These are phyloP conservation scores for Apodemia hepburni DNA, from an alignment of 2,888 invertebrate species.

Conservation along the genomic window DNA sequence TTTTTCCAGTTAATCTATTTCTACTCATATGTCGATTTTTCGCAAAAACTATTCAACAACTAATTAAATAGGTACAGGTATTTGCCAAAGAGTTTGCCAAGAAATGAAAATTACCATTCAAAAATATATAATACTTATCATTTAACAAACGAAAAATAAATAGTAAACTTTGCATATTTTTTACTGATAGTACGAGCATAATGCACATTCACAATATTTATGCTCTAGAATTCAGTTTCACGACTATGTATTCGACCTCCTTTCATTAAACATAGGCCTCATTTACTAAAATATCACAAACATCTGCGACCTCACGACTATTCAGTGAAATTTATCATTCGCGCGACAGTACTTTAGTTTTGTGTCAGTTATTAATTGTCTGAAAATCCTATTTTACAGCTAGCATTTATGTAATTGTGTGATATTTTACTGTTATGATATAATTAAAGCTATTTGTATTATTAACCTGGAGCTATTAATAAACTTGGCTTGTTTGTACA, in stretches of 20 bases:
- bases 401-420: slow-evolving; percentile 16
- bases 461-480: background rate
- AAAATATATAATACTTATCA: no score
- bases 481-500: background rate
- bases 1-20: no score
- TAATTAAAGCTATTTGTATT: slow-evolving; percentile 11
- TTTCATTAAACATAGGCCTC: slow-evolving; percentile 55
- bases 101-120: no score
- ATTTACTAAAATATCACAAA: slow-evolving; percentile 69
- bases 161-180: no score
- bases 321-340: slow-evolving; percentile 61
- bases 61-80: no score
- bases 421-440: slow-evolving; percentile 14
- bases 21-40: no score
- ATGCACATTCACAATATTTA: background rate
- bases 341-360: slow-evolving; percentile 37
- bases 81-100: no score
- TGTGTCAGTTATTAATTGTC: slow-evolving; percentile 31
- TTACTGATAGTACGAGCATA: background rate
- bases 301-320: slow-evolving; percentile 67
- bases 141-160: no score
- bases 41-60: no score
- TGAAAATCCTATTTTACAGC: slow-evolving; percentile 18
- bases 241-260: slow-evolving; percentile 40
- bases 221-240: slow-evolving; percentile 15